Evolutionary conservation across 2,888 invertebrate species (phyloP), one percentile per base, ranked within the genome.

Genomic region (Cheiracanthium punctorium): DNA sequence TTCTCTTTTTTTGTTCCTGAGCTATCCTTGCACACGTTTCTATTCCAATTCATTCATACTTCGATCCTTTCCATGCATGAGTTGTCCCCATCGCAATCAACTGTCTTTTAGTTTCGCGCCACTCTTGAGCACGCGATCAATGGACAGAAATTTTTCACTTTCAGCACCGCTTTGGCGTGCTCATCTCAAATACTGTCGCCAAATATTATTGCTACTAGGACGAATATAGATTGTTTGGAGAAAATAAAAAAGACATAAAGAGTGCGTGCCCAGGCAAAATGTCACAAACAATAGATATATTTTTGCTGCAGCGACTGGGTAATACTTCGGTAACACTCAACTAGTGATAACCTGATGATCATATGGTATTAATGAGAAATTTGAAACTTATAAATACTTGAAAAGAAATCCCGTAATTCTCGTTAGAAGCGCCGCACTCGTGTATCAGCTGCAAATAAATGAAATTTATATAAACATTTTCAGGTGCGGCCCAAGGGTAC

Each of bases 81-180:
- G 12, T 32, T 73, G n/a, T 73, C 29, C 79, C 58, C 73, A 79
- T 79, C 48, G 79, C 58, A 52, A 73, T 85, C 84, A 79, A 79
- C 69, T 74, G 74, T 69, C 84, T 79, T 74, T 67, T 69, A 85
- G 79, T 85, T 85, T 85, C 84, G 79, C 84, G 84, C 84, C 84
- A 85, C 71, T 17, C 67, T 41, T 17, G 73, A 33, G 24, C 73
- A 58, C 69, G 79, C 75, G 32, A 75, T 58, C 67, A 24, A 28
- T 30, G 20, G 29, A 30, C n/a, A 43, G 43, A 20, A 29, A 79
- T 37, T 41, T 43, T 85, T 17, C 24, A 32, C 24, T 4, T 74
- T 85, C 74, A 85, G 79, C 84, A 79, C 74, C 32, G 24, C 52
- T 71, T 65, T 41, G 32, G 69, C 48, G 65, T n/a, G 20, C 1